Evolutionary conservation across 2,113 vertebrate species (phyloP).

Genomic region (Ceuthmochares aereus): DNA sequence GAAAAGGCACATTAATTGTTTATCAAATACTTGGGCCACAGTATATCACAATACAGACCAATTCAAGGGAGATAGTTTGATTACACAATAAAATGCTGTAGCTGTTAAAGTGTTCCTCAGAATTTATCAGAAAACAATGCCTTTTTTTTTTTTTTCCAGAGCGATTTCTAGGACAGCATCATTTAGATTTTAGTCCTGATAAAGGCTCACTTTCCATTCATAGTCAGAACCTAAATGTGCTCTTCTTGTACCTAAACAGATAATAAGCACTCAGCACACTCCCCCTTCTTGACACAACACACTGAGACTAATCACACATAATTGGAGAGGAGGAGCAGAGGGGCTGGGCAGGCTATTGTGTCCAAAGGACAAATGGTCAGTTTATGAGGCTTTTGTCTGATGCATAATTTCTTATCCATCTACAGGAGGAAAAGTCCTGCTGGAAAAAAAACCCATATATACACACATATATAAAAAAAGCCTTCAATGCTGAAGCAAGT

Average conservation of each 20-base stretch:
- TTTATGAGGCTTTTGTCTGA: constrained; percentile 98
- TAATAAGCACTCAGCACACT: constrained; percentile 88
- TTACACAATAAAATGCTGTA: constrained; percentile 5
- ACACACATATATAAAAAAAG: not conserved
- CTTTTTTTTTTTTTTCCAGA: constrained; percentile 46
- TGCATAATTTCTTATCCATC: constrained; percentile 85
- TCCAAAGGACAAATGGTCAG: constrained; percentile 99
- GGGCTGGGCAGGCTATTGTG: constrained; percentile 96
- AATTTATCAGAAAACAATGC: constrained; percentile 52
- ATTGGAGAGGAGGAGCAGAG: constrained; percentile 99
- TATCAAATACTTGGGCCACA: not conserved
- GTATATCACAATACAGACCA: constrained; percentile 24
- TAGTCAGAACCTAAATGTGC: constrained; percentile 84
- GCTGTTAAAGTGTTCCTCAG: constrained; percentile 15
- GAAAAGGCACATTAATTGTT: constrained; percentile 38
- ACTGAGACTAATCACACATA: constrained; percentile 99
- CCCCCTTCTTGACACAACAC: constrained; percentile 99
- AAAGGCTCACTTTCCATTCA: constrained; percentile 85
- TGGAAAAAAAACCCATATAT: constrained; percentile 24
- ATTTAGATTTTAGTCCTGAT: constrained; percentile 81
- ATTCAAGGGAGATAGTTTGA: constrained; percentile 39
- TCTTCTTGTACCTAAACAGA: constrained; percentile 90
- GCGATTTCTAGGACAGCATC: constrained; percentile 62
- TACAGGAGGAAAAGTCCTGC: constrained; percentile 69
- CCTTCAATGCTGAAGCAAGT: not conserved